Percentiles rank a stretch among this genome's conserved stretches.
phyloP scores from a whole-genome alignment of 2,113 vertebrate species.

The Hiodon alosoides region DNA sequence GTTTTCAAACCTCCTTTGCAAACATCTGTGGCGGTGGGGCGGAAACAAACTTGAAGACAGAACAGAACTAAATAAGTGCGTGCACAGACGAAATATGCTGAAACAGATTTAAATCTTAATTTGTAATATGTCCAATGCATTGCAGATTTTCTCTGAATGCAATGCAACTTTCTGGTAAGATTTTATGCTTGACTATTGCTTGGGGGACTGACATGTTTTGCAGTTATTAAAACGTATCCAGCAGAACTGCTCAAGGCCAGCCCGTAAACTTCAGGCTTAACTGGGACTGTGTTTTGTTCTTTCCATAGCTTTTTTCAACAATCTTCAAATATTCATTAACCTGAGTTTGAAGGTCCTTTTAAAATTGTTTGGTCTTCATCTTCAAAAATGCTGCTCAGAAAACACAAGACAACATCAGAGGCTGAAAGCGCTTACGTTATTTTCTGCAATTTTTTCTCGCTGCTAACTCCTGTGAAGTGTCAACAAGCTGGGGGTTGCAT shows the following conservation, averaged over 20 bases:
- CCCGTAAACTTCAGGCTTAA: background rate
- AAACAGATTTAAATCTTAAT: no score
- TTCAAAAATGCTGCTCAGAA: background rate
- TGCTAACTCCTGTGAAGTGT: background rate
- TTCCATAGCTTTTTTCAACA: background rate
- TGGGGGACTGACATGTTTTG: background rate
- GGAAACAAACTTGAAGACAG: no score
- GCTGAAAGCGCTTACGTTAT: background rate
- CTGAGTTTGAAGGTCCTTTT: background rate
- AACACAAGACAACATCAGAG: background rate
- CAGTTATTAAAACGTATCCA: background rate
- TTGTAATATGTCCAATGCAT: no score
- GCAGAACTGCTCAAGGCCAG: background rate
- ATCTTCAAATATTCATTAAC: background rate
- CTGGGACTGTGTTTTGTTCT: background rate
- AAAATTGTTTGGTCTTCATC: background rate
- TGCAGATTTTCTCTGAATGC: background rate
- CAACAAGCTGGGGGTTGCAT: background rate
- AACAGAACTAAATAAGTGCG: no score
- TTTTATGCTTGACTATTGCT: background rate
- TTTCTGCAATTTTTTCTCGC: background rate
- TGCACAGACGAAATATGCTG: no score
- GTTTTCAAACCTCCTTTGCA: no score
- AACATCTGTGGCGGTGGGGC: no score
- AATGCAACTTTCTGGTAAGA: background rate